Base-by-base conservation (phyloP, 2,888 invertebrate species). In the Philereme vetulata region DNA sequence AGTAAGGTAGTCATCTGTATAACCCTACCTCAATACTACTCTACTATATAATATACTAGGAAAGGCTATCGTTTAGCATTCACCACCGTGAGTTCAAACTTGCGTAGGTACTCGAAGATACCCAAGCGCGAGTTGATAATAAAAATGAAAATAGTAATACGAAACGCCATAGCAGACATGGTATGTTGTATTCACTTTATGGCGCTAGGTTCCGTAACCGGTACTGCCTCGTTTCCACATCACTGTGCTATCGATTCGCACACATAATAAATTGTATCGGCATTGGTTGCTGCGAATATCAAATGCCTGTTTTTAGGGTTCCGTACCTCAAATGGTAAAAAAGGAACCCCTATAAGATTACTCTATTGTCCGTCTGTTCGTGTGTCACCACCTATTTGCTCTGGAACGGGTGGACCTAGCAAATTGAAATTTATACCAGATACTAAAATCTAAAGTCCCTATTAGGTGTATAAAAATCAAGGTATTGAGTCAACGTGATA, bases 101-200 rank as follows among this genome's bases (percentile, higher is more conserved):
- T 52, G 32, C 45, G 44, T 55, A 51, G 21, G 21, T 21, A 1
- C 44, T 38, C 44, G 46, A 59, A 64, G 47, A 64, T 60, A 51
- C 21, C 64, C 48, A 62, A 57, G 55, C 65, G 64, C 64, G 54
- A 63, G 57, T 61, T 72, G 52, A 61, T 72, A 70, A 74, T 75
- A 75, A 74, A 76, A 74, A 56, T 72, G 61, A 68, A 75, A 75
- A 77, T 75, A 77, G 67, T 75, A 76, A 77, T 75, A 72, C 69
- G 63, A 65, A 74, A 77, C 73, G 71, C 64, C 67, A 68, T 67
- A 73, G 69, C 63, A 68, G 70, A 68, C 66, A 68, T 51, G 70
- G 72, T 76, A 76, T 72, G 67, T 64, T 74, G 67, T 76, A 76
- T 77, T 70, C 72, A 71, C 70, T 80, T 81, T 78, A 80, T 73